Evolutionary conservation across 2,113 vertebrate species (phyloP).

Genomic region (Anarrhichthys ocellatus): DNA sequence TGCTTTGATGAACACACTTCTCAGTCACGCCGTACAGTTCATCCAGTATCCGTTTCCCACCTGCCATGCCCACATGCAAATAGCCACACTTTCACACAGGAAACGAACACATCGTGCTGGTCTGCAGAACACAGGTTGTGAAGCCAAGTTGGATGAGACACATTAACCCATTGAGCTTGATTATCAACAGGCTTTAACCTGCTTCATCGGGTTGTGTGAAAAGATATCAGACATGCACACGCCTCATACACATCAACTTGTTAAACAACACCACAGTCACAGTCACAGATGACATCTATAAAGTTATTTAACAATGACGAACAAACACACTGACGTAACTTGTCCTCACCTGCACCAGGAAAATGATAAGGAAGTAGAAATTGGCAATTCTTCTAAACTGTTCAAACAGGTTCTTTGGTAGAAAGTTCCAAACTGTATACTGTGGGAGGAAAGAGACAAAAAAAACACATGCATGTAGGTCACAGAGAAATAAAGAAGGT

Average conservation of each 20-base stretch:
- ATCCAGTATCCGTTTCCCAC: conserved; percentile 13
- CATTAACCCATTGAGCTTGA: background rate
- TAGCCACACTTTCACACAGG: background rate
- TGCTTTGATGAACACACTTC: background rate
- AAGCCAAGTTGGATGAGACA: background rate
- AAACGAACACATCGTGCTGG: background rate
- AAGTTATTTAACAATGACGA: background rate
- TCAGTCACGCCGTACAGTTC: background rate
- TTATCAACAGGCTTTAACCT: background rate
- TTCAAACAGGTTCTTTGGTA: conserved; percentile 99
- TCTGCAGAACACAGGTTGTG: background rate
- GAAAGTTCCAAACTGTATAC: conserved; percentile 99
- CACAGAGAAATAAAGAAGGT: background rate
- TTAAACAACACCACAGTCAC: background rate
- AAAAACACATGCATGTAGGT: conserved; percentile 13
- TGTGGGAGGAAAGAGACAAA: conserved; percentile 62
- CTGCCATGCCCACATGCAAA: conserved; percentile 12
- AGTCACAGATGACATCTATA: background rate
- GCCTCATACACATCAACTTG: background rate
- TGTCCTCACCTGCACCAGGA: conserved; percentile 94
- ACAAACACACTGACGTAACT: background rate
- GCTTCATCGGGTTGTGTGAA: background rate
- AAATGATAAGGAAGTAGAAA: conserved; percentile 99
- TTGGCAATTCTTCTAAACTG: conserved; percentile 99
- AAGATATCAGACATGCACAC: background rate